Base-by-base conservation (phyloP, 1,140 invertebrate species). In the Zelostemma sp. region DNA sequence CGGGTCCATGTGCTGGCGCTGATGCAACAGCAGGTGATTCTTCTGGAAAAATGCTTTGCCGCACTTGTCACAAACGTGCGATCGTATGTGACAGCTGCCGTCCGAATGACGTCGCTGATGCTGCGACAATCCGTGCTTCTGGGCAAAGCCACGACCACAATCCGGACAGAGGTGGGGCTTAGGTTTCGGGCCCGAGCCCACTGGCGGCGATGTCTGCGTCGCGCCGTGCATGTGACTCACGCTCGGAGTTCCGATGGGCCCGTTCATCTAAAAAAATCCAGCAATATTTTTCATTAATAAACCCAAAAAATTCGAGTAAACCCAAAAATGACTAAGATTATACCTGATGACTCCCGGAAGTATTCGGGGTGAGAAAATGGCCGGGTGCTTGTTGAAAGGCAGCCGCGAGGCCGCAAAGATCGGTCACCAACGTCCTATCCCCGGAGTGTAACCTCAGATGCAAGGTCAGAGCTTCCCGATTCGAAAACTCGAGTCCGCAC, bases 21-120 rank as follows among this genome's bases (percentile, higher is more conserved):
- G 91, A 81, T 95, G 93, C 18, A 93, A 81, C 77, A 93, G 88
- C 51, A 94, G 80, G 75, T 93, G 92, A 82, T 93, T 93, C 82
- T 93, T 93, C 79, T 94, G 93, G 86, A 93, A 93, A 88, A 95
- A 95, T 12, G 92, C 92, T 80, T 95, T 95, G 40, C 92, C 93
- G 77, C 94, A 95, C 68, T 93, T 92, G 60, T 91, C 89, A 75
- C 93, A 95, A 6, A 92, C 91, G 78, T 91, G 95, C 61, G 91
- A 94, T 80, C 92, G 88, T 60, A 93, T 86, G 40, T 93, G 92
- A 76, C 93, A 93, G 54, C 90, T 91, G n/a, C 92, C 92, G 59
- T 93, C 91, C 6, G 91, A 91, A 76, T 93, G 91, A 50, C 92
- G 84, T 9, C 87, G 86, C 74, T 91, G 91, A 80, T 94, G 93